Percentiles rank a stretch among this genome's conserved stretches.
Conservation (phyloP, 2,888 invertebrate genomes). For the Dynastes maya region DNA sequence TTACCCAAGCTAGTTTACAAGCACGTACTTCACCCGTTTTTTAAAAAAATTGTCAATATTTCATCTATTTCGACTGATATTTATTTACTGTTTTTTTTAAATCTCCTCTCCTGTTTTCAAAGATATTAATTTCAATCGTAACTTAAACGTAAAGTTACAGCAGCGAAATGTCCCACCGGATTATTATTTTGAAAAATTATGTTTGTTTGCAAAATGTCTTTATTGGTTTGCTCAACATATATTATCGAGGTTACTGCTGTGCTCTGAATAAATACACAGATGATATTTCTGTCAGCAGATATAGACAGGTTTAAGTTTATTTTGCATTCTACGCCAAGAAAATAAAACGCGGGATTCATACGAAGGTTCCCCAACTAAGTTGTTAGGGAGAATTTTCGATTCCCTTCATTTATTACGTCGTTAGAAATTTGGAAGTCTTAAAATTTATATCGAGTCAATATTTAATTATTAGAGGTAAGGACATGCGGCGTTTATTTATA, state of each 20-base stretch:
- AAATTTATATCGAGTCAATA: neutral
- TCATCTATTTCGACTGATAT: too few relatives aligned
- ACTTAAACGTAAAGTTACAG: neutral
- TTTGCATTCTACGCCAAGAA: conserved; percentile 1
- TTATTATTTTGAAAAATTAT: conserved; percentile 33
- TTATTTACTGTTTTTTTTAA: too few relatives aligned
- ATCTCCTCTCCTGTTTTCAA: too few relatives aligned
- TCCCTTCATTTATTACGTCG: too few relatives aligned
- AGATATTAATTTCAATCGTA: neutral
- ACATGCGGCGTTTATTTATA: neutral
- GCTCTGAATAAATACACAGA: conserved; percentile 36
- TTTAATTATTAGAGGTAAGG: neutral
- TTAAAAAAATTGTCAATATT: too few relatives aligned
- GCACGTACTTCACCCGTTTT: too few relatives aligned
- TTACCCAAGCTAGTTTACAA: too few relatives aligned
- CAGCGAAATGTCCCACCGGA: neutral
- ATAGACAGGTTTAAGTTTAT: conserved; percentile 30
- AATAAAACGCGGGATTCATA: neutral
- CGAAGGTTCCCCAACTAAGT: too few relatives aligned
- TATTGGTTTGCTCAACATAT: conserved; percentile 23
- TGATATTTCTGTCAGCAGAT: conserved; percentile 43
- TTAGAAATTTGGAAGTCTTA: too few relatives aligned
- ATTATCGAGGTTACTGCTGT: conserved; percentile 40
- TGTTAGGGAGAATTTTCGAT: too few relatives aligned
- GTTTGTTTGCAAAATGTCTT: conserved; percentile 33